These are phyloP conservation scores for Subanguina moxae DNA, from an alignment of 1,140 invertebrate genomes.

Conservation along the genomic window DNA sequence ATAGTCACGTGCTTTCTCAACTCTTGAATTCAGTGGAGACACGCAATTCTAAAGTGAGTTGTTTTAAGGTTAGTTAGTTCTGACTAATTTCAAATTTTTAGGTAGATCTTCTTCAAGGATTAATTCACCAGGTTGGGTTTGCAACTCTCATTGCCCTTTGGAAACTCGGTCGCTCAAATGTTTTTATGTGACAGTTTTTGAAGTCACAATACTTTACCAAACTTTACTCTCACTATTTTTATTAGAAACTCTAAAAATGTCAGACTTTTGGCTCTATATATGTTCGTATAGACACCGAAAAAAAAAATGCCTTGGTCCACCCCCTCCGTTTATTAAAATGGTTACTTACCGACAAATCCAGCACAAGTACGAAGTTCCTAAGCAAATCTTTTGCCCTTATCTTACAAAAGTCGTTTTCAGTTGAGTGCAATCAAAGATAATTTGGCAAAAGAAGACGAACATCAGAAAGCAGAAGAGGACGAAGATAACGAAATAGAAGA, in stretches of 20 bases:
- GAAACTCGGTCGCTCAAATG: background rate
- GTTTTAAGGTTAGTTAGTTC: conserved; percentile 51
- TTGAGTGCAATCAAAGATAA: conserved; percentile 32
- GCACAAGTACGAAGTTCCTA: too few species aligned
- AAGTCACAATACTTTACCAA: too few species aligned
- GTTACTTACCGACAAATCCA: too few species aligned
- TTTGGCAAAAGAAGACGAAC: conserved; percentile 16
- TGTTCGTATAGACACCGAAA: too few species aligned
- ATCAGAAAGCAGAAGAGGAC: background rate
- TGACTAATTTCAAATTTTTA: conserved; percentile 18
- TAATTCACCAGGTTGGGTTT: conserved; percentile 49
- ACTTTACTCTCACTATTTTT: too few species aligned
- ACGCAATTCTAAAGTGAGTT: conserved; percentile 33
- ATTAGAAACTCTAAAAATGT: too few species aligned
- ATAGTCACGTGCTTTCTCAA: conserved; percentile 44
- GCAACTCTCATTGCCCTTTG: background rate
- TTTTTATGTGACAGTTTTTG: too few species aligned
- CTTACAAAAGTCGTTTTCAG: background rate
- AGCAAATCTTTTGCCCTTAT: conserved; percentile 28
- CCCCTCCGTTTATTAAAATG: too few species aligned
- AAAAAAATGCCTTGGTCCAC: too few species aligned
- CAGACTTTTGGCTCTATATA: too few species aligned
- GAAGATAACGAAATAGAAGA: conserved; percentile 34
- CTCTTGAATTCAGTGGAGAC: conserved; percentile 40
- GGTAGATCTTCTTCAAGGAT: conserved; percentile 30